Evolutionary conservation across 2,113 vertebrate genomes (phyloP), one percentile per base, ranked within the genome.

Genomic region (Bubo blakistoni): DNA sequence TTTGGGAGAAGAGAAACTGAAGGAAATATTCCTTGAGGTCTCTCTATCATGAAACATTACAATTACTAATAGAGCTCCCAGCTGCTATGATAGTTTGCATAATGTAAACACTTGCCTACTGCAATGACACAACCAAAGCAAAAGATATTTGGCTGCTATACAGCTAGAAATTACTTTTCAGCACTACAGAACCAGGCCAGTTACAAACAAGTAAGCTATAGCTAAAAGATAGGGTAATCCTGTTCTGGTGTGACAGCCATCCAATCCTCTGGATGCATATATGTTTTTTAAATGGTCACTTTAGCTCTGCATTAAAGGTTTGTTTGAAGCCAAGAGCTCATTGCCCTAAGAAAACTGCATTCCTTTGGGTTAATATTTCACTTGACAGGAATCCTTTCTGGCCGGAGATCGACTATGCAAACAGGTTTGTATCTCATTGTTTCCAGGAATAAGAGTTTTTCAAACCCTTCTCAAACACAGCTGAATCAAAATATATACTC

Each of bases 291-390:
- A 94, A 86, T 90, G 67, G 93, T 92, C 85, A 90, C 55, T 91
- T 94, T 97, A 97, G 72, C 87, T 66, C 78, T 85, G 42, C 58
- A 40, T 80, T 96, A 70, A 77, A 84, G 72, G 47, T 70, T 92
- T 65, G 78, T 65, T 91, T 79, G 82, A 91, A 96, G 86, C 84
- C 77, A 96, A 78, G 70, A 85, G 44, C 83, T 86, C 84, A 88
- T 72, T 97, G 69, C 69, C 72, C 70, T 84, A 77, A 86, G 91
- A 95, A 80, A 95, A 92, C 69, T 71, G 74, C 94, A 96, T 97
- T 96, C 91, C 92, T 95, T 81, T 92, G 55, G 65, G 94, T 97
- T 96, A 97, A 97, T 97, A 91, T 96, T 97, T 97, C 89, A 97
- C 92, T 94, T 90, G 92, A 81, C 84, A 95, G 81, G 95, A 96